Evolutionary conservation across 2,113 vertebrate genomes (phyloP).

Genomic region (Pipa parva): DNA sequence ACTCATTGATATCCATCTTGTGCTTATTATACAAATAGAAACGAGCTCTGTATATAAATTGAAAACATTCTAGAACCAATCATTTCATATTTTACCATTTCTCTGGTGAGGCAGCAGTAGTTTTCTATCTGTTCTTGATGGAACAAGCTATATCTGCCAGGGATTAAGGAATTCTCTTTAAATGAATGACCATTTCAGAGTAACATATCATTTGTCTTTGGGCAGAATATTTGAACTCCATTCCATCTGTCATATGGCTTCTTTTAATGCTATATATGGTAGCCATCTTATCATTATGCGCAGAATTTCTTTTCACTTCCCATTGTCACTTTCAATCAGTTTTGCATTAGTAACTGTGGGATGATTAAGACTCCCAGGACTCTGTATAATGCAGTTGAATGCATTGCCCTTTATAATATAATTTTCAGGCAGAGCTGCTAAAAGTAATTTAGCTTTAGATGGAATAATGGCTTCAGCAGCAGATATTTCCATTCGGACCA

Average conservation of each 20-base stretch:
- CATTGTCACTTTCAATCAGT: conserved; percentile 20
- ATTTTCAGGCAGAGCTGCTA: conserved; percentile 18
- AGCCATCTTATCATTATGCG: conserved; percentile 20
- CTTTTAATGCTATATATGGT: conserved; percentile 17
- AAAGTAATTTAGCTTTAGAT: conserved; percentile 35
- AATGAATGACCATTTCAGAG: too few relatives aligned
- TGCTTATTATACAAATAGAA: too few relatives aligned
- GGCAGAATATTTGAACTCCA: not conserved
- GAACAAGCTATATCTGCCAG: too few relatives aligned
- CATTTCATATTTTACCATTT: too few relatives aligned
- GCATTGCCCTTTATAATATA: conserved; percentile 35
- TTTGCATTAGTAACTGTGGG: conserved; percentile 19
- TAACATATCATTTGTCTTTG: too few relatives aligned
- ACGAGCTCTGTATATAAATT: too few relatives aligned
- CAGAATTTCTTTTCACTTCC: conserved; percentile 27
- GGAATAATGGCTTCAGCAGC: not conserved
- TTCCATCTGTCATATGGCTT: not conserved
- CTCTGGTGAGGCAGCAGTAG: too few relatives aligned
- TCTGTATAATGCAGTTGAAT: conserved; percentile 13
- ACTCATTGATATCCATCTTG: too few relatives aligned
- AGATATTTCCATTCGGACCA: conserved; percentile 12
- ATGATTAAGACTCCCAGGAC: not conserved
- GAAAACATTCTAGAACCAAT: too few relatives aligned
- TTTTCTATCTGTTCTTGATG: too few relatives aligned
- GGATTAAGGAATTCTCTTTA: too few relatives aligned